phyloP scores from a whole-genome alignment of 2,888 invertebrate genomes.

The Bugulina stolonifera region DNA sequence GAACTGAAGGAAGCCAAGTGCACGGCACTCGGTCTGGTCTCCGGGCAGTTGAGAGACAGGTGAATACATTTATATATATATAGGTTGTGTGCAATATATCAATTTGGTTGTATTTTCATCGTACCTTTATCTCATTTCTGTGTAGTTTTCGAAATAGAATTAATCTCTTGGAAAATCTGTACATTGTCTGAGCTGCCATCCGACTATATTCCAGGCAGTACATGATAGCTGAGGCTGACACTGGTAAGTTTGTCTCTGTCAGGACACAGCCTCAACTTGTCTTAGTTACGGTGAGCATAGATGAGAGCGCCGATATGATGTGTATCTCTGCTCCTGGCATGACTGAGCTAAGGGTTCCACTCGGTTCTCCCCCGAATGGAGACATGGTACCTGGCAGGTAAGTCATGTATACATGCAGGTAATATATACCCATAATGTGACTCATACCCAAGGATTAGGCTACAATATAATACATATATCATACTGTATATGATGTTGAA shows the following conservation, averaged over 20 bases:
- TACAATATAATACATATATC: no score
- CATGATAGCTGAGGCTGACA: slow-evolving; percentile 17
- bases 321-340: background rate
- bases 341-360: background rate
- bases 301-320: background rate
- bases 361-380: background rate
- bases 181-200: no score
- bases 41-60: background rate
- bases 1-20: background rate
- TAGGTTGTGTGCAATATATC: no score
- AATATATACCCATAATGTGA: no score
- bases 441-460: no score
- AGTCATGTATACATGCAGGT: no score
- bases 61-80: no score
- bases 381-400: background rate
- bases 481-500: no score
- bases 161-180: no score
- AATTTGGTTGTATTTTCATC: no score
- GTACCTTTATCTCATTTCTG: no score
- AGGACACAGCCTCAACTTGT: slow-evolving; percentile 9
- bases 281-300: background rate
- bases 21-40: background rate
- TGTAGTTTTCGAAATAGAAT: no score
- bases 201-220: slow-evolving; percentile 17
- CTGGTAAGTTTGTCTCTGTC: slow-evolving; percentile 9